Conservation (phyloP, 1,140 invertebrate species). For the Periplaneta americana region DNA sequence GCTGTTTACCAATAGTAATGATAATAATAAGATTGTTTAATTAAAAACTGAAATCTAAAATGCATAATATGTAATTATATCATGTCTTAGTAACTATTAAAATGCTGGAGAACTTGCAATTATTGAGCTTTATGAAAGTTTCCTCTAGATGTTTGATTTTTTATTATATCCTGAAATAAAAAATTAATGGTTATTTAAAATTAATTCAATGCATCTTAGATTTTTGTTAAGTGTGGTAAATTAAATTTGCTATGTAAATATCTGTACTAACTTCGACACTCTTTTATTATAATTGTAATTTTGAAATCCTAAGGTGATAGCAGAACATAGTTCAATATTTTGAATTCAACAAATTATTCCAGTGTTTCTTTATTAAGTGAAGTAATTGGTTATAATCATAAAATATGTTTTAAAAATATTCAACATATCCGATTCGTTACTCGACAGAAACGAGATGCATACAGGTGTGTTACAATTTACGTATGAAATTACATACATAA, state of each 20-base stretch:
- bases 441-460: neutral
- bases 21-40: no score
- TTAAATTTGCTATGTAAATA: conserved; percentile 9
- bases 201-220: neutral
- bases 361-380: neutral
- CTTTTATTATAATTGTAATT: neutral
- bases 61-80: neutral
- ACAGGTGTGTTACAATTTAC: no score
- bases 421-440: neutral
- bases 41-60: neutral
- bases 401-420: neutral
- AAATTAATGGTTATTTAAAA: neutral
- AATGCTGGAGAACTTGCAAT: neutral
- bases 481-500: neutral
- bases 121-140: conserved; percentile 1
- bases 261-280: neutral
- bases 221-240: conserved; percentile 3
- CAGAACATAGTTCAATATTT: neutral
- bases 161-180: neutral
- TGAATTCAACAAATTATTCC: neutral
- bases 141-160: neutral
- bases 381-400: neutral
- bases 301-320: neutral
- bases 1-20: neutral
- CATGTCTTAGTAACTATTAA: neutral